Conservation (phyloP, 2,888 invertebrate species). For the Agriopis leucophaearia region DNA sequence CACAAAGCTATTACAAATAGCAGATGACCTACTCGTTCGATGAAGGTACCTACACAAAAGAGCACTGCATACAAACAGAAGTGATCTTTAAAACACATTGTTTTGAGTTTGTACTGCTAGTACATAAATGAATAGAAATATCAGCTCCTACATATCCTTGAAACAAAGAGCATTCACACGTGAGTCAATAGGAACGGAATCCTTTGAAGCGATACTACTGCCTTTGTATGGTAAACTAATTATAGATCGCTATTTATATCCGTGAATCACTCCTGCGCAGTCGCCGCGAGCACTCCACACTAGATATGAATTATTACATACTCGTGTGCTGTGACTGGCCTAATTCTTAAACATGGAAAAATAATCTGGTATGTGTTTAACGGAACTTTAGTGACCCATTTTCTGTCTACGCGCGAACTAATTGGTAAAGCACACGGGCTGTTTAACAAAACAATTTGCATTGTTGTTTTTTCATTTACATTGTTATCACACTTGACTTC, state of each 20-base stretch:
- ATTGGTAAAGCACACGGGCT: constrained; percentile 2
- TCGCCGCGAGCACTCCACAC: constrained; percentile 49
- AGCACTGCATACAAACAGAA: background rate
- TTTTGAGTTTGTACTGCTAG: background rate
- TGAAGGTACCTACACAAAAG: background rate
- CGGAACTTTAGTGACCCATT: background rate
- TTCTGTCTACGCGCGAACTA: background rate
- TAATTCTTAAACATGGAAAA: constrained; percentile 51
- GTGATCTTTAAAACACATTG: background rate
- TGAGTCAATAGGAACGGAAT: constrained; percentile 67
- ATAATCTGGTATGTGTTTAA: constrained; percentile 17
- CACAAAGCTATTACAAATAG: no score
- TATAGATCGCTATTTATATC: constrained; percentile 72
- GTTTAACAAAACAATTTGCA: background rate
- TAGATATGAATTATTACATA: constrained; percentile 63
- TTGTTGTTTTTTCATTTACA: constrained; percentile 22
- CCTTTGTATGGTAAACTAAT: constrained; percentile 77
- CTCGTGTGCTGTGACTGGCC: constrained; percentile 55
- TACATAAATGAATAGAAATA: constrained; percentile 22
- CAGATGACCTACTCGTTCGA: no score
- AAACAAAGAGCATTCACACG: constrained; percentile 67
- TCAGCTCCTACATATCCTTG: constrained; percentile 39
- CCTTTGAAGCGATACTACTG: constrained; percentile 57
- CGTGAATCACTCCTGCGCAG: constrained; percentile 77
- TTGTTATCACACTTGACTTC: constrained; percentile 34